Evolutionary conservation across 1,140 invertebrate genomes (phyloP), one percentile per base, ranked within the genome.

Genomic region (Teleogryllus occipitalis): DNA sequence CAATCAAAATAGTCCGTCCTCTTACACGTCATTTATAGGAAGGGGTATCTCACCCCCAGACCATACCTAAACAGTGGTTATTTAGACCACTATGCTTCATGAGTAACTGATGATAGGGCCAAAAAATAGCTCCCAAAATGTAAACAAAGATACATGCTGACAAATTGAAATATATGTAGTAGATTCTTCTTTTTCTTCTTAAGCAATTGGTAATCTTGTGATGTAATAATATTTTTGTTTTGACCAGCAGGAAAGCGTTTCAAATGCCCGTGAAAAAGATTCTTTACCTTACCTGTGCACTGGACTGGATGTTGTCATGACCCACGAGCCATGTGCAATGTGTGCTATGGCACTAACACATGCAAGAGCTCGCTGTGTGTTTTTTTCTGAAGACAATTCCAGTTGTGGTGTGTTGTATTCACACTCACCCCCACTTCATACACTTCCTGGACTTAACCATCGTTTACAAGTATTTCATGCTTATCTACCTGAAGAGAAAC

Each of bases 341-440:
- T 98, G 97, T 87, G 89, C 95, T 0, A 98, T 98, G 97, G 97
- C 94, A 0, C 86, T 98, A 75, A 89, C 98, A 0, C 97, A 98
- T 86, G 95, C 95, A 47, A 87, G 97, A 82, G 91, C 92, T 0
- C 90, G 90, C 47, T 88, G 94, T 82, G 90, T 98, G 0, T 98
- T 98, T 85, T 98, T 95, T 84, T 89, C 90, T 15, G 84, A 87
- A 10, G 80, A 86, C 0, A 90, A 91, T 78, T 74, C 81, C 22
- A 85, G 90, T 75, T 96, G 97, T 0, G 94, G 54, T 65, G 54
- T 18, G 54, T 65, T 65, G 3, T 65, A 14, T 65, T 65, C 54
- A 3, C 54, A 65, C 18, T 10, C 10, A 10, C 54, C 10, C 18
- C 54, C 54, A 14, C 18, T 65, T 10, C 54, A 65, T 1, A 65